Base-by-base conservation (phyloP, 2,888 invertebrate species). In the Thereva nobilitata region DNA sequence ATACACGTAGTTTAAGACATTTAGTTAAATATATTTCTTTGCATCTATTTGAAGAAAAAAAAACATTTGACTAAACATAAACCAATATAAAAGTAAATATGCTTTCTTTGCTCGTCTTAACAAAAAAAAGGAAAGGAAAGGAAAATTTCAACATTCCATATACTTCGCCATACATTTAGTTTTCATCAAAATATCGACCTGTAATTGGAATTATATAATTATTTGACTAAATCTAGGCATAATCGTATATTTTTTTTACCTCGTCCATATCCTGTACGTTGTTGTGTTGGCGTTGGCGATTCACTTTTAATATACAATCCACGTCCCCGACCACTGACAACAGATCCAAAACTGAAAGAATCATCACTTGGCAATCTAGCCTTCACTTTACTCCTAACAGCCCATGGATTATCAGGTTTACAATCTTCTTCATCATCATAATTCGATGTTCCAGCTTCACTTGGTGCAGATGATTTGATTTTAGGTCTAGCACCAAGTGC, bases 251-350 rank as follows among this genome's bases (percentile, higher is more conserved):
- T 23, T 23, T 2, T 23, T 23, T 59, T 59, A 59, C 59, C 59
- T 23, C 59, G 47, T 59, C 59, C 59, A 5, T 7, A 38, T 8
- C 49, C 10, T 23, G 23, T 23, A 23, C 4, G 38, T 6, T 9
- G 49, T 23, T 6, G 59, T 49, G 6, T 4, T 50, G 6, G 40
- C 40, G 49, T 41, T 35, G 61, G 23, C 3, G 41, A 1, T 6
- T 41, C 41, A 45, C 50, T 61, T 9, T 41, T 61, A 34, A 35
- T 12, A 34, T 7, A 49, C 45, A 64, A 54, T 47, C 64, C 64
- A n/a, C 64, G 37, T 45, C 64, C 64, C n/a, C 54, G 10, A 23
- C 64, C 64, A n/a, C 12, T 64, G 23, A 45, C 54, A 47, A 64
- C 42, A 12, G 35, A 40, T 3, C 38, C 44, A 23, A 64, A 64